Percentiles rank a stretch among this genome's conserved stretches.
These are phyloP conservation scores for Ariolimax columbianus DNA, from an alignment of 2,888 invertebrate species.

Conservation along the genomic window DNA sequence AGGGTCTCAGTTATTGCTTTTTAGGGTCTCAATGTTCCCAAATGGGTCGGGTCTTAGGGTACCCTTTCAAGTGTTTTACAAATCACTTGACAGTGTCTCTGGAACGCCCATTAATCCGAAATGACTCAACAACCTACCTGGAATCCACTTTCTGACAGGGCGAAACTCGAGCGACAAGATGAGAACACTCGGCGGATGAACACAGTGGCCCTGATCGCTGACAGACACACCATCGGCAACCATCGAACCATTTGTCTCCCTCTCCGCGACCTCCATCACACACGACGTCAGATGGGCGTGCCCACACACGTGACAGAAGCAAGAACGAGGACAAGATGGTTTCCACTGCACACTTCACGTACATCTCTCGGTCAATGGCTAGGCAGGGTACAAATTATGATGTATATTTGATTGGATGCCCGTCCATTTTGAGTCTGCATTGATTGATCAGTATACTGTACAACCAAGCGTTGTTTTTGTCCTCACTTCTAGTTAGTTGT, in stretches of 20 bases:
- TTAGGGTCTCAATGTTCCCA: no score
- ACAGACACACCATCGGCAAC: constrained; percentile 59
- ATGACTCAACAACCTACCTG: constrained; percentile 12
- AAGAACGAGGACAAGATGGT: background rate
- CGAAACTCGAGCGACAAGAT: constrained; percentile 7
- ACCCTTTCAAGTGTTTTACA: no score
- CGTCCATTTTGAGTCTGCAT: background rate
- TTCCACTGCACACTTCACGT: background rate
- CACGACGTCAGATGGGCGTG: background rate
- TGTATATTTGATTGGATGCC: background rate
- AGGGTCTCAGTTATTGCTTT: no score
- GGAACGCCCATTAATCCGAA: no score
- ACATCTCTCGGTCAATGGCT: background rate
- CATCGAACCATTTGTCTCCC: constrained; percentile 59
- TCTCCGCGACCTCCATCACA: constrained; percentile 43
- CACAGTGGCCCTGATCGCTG: constrained; percentile 42
- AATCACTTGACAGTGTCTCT: no score
- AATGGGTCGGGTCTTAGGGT: no score
- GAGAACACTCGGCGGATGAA: constrained; percentile 50
- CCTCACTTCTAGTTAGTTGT: background rate
- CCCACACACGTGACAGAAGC: constrained; percentile 16
- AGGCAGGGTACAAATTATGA: background rate
- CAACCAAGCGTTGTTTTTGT: background rate
- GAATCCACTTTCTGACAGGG: constrained; percentile 36
- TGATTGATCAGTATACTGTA: no score